These are phyloP conservation scores for Kudoa iwatai DNA, from an alignment of 30 jellyfish, hydroid and myxozoan species.

Conservation along the genomic window DNA sequence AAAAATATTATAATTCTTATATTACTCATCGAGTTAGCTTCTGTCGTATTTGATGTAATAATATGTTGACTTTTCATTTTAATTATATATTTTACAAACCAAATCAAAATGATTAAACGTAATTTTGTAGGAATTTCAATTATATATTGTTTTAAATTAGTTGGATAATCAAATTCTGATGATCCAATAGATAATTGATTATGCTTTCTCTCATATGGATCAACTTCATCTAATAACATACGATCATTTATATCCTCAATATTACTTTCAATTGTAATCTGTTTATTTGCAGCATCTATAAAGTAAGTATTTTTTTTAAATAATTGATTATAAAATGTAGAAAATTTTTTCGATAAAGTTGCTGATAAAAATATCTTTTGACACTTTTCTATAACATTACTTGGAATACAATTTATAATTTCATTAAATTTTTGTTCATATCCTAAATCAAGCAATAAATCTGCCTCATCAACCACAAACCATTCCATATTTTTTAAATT, in stretches of 20 bases:
- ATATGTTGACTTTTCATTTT: too few relatives aligned
- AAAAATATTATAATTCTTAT: conserved; percentile 28
- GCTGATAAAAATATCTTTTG: conserved; percentile 58
- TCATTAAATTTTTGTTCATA: conserved; percentile 11
- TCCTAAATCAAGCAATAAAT: conserved; percentile 49
- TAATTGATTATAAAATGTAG: too few relatives aligned
- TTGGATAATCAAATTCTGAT: conserved; percentile 7
- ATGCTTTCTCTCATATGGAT: too few relatives aligned
- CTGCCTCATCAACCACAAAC: conserved; percentile 65
- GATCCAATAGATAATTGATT: too few relatives aligned
- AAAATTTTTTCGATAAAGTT: conserved; percentile 15
- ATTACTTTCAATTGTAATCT: background rate
- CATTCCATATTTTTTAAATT: conserved; percentile 5
- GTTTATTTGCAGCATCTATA: conserved; percentile 6
- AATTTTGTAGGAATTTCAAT: conserved; percentile 47
- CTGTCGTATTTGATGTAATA: too few relatives aligned
- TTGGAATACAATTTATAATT: conserved; percentile 3
- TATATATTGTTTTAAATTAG: conserved; percentile 13
- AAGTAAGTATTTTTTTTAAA: conserved; percentile 7
- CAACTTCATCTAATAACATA: too few relatives aligned
- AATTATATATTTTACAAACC: conserved; percentile 4
- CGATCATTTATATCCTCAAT: too few relatives aligned
- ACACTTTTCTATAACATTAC: conserved; percentile 1
- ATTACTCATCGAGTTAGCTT: background rate
- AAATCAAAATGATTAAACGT: conserved; percentile 16